Base-by-base conservation (phyloP, 2,888 invertebrate species). In the Tinea pellionella region DNA sequence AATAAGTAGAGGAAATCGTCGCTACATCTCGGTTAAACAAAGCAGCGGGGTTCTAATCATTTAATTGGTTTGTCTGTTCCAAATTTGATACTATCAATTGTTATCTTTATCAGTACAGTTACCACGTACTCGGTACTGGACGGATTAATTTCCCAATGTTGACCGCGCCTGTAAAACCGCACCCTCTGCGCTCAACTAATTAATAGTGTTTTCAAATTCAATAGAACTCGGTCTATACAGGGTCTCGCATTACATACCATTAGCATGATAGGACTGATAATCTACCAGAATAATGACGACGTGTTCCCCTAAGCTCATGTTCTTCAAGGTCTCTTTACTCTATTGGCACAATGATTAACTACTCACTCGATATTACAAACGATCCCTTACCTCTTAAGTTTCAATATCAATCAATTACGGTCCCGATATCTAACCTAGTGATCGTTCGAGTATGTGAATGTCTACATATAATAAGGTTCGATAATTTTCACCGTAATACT, bases 101-200 rank as follows among this genome's bases (percentile, higher is more conserved):
- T 32, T 57, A 32, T 57, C 57, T 32, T 57, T 32, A 57, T 57
- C 57, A 32, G 57, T 32, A 57, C 57, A n/a, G 57, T 32, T 30
- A 32, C 57, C 57, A 66, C 66, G 69, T 61, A 42, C 41, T 59
- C 37, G 42, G 59, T 29, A 43, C 74, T 72, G 78, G 75, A 80
- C 77, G 80, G 81, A 84, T 81, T 86, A 87, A 82, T 85, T 82
- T 82, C 73, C 77, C 76, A 83, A 84, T 80, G 80, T 76, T 74
- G 77, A 77, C 84, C 85, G 73, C 86, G 69, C 86, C 87, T 74
- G 63, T 66, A 80, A 63, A 65, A 80, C 75, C 83, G 73, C 85
- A 68, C 85, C 84, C 77, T 67, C 64, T 68, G 68, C 66, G 69
- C 69, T 65, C 62, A 62, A 67, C 82, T 85, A 86, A 86, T 87